These are phyloP conservation scores for Pangasius macronema DNA, from an alignment of 2,797 vertebrate genomes.

Conservation along the genomic window DNA sequence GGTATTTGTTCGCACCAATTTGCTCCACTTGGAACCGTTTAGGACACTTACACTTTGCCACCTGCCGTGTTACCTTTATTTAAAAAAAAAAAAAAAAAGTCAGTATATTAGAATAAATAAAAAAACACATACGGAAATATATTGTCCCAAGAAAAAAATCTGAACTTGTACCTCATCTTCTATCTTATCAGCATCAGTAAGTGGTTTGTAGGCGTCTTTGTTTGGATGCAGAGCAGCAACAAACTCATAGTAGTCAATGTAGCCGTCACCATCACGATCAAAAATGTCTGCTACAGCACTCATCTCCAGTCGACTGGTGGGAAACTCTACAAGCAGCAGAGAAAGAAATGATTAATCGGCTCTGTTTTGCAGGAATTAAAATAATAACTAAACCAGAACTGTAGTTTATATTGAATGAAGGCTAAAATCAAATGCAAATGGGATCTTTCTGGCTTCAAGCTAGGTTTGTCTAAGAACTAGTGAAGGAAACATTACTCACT, in stretches of 20 bases:
- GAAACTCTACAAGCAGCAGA: constrained; percentile 81
- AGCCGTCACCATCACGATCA: constrained; percentile 96
- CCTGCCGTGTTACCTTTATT: constrained; percentile 93
- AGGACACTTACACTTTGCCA: constrained; percentile 98
- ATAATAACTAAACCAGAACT: not conserved
- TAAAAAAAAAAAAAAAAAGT: constrained; percentile 4
- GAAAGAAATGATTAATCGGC: not conserved
- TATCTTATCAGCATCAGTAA: constrained; percentile 98
- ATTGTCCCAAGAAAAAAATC: not conserved
- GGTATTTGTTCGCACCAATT: constrained; percentile 98
- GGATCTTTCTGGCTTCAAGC: not conserved
- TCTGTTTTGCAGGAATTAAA: not conserved
- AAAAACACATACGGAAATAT: not conserved
- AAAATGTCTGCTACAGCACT: constrained; percentile 98
- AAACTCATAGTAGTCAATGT: constrained; percentile 99
- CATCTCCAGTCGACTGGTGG: constrained; percentile 97
- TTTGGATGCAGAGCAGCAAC: constrained; percentile 98
- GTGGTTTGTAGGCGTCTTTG: constrained; percentile 96
- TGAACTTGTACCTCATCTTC: constrained; percentile 89
- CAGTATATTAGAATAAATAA: not conserved
- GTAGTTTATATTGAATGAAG: not conserved
- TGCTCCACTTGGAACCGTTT: constrained; percentile 99
- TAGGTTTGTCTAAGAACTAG: not conserved
- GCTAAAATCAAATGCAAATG: not conserved
- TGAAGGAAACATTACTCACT: constrained; percentile 79